These are phyloP conservation scores for Notoglanidium macrostoma DNA, from an alignment of 2,797 vertebrate genomes.

Conservation along the genomic window DNA sequence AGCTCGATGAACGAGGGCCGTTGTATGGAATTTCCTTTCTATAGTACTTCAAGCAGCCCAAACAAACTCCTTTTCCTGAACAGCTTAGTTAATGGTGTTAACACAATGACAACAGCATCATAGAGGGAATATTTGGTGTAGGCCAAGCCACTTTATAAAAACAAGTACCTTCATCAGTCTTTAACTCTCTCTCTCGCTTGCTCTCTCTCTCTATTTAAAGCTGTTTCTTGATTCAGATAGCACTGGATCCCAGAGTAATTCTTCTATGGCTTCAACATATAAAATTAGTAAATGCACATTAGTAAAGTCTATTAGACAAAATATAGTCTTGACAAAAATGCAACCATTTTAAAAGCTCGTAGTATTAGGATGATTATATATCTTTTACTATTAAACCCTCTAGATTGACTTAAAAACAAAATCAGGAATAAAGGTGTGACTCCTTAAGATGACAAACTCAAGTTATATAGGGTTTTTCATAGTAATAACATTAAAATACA, in stretches of 20 bases:
- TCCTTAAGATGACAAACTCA: not conserved
- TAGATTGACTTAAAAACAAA: slow-evolving; percentile 1
- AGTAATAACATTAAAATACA: slow-evolving; percentile 4
- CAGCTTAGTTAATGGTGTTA: slow-evolving; percentile 3
- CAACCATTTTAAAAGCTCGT: slow-evolving; percentile 28
- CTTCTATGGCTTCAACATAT: slow-evolving; percentile 23
- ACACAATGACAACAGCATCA: not conserved
- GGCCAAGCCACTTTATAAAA: not conserved
- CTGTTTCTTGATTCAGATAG: slow-evolving; percentile 1
- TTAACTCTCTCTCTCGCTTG: not conserved
- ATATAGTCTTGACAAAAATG: slow-evolving; percentile 35
- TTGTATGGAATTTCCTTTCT: not conserved
- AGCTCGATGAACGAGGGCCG: not conserved
- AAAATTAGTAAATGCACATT: slow-evolving; percentile 11
- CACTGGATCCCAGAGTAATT: slow-evolving; percentile 25
- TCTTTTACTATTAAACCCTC: slow-evolving; percentile 28
- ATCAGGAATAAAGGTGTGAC: not conserved
- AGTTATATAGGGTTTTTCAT: not conserved
- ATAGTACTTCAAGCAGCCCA: not conserved
- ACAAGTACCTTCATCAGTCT: not conserved
- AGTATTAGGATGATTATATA: slow-evolving; percentile 23
- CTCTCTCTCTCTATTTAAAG: not conserved
- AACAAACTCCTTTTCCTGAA: not conserved
- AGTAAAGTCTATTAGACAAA: slow-evolving; percentile 5
- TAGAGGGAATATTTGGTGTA: not conserved